A percentile compares a stretch with the other conserved stretches of the same genome.
Conservation (phyloP, 2,888 invertebrate species). For the Hemicrepidius hirtus region DNA sequence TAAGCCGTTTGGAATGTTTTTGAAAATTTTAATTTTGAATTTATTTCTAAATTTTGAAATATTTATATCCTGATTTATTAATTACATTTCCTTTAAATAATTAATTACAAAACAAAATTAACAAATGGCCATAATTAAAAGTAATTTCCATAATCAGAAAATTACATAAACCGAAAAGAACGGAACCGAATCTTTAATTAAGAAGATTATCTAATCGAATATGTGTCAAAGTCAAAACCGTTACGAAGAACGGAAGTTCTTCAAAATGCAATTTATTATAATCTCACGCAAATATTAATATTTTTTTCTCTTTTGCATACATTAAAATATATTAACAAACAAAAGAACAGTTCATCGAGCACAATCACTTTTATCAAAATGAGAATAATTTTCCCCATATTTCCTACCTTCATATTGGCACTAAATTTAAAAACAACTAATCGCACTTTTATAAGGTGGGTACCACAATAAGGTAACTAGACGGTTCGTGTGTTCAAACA, state of each 20-base stretch:
- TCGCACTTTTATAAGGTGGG: not conserved
- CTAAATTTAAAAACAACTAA: conserved; percentile 33
- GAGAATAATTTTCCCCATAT: not conserved
- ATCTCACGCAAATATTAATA: not conserved
- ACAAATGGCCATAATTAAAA: too few relatives aligned
- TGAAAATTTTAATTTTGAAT: too few relatives aligned
- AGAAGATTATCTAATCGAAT: not conserved
- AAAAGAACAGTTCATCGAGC: not conserved
- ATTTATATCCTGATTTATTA: too few relatives aligned
- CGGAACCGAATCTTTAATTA: not conserved
- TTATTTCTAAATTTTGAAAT: too few relatives aligned
- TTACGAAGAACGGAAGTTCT: not conserved
- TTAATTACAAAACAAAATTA: too few relatives aligned
- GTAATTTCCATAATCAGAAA: not conserved
- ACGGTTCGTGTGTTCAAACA: not conserved
- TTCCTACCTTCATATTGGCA: conserved; percentile 58
- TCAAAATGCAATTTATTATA: conserved; percentile 56
- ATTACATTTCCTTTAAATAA: too few relatives aligned
- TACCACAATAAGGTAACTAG: not conserved
- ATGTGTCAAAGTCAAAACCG: not conserved
- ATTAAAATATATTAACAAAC: too few relatives aligned
- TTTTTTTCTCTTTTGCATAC: not conserved
- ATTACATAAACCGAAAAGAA: conserved; percentile 1
- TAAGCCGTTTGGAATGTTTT: too few relatives aligned
- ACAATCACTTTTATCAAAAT: conserved; percentile 1